Conservation (phyloP, 1,140 invertebrate species). For the Orius insidiosus region DNA sequence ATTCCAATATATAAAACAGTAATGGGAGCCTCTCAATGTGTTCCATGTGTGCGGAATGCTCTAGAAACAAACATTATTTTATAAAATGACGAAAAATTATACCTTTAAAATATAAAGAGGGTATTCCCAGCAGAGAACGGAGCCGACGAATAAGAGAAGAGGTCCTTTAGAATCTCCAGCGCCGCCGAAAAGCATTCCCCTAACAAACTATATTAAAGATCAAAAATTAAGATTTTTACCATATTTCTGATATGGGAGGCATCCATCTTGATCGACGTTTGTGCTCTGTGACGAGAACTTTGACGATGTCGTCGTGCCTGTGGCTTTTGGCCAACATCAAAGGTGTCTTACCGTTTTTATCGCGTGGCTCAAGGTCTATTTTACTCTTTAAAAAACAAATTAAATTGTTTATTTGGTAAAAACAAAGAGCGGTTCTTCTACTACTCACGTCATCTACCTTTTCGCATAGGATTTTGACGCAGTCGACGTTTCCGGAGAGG, state of each 20-base stretch:
- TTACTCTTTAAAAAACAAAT: constrained; percentile 60
- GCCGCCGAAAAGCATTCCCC: constrained; percentile 72
- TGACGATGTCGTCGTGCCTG: constrained; percentile 64
- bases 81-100: constrained; percentile 11
- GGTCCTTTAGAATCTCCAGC: constrained; percentile 79
- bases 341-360: constrained; percentile 83
- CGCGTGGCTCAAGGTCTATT: constrained; percentile 63
- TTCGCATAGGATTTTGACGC: constrained; percentile 65
- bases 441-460: constrained; percentile 37
- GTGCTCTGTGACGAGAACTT: constrained; percentile 59
- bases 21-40: constrained; percentile 61
- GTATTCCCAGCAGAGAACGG: constrained; percentile 76
- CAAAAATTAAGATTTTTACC: constrained; percentile 35
- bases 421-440: too few relatives aligned
- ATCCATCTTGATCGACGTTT: constrained; percentile 66
- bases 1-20: constrained; percentile 81
- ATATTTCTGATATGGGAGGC: constrained; percentile 68
- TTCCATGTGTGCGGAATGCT: constrained; percentile 84
- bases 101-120: constrained; percentile 80
- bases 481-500: constrained; percentile 66
- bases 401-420: too few relatives aligned
- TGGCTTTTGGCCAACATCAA: constrained; percentile 73
- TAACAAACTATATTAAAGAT: constrained; percentile 24
- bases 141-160: constrained; percentile 65
- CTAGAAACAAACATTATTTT: constrained; percentile 28